Base-by-base conservation (phyloP, 2,888 invertebrate species). In the Reticulitermes lucifugus region DNA sequence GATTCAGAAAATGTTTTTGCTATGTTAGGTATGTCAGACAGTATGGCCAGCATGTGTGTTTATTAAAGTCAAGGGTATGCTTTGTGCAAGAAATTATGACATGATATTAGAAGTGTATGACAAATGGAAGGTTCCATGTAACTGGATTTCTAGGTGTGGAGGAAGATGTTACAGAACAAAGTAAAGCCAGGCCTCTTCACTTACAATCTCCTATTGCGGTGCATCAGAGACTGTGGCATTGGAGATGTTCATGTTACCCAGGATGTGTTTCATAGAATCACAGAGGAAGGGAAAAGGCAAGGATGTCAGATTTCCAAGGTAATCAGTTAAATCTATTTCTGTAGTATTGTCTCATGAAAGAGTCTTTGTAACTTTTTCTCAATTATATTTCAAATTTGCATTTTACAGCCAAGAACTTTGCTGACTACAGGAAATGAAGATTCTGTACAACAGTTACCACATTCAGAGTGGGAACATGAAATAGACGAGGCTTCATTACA, bases 171-270 rank as follows among this genome's bases (percentile, higher is more conserved):
- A 51, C 91, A 92, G 77, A 91, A 93, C 89, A 92, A 91, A 79
- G 92, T 97, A 73, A 92, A 90, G 77, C 97, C 98, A 0, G 94
- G 93, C 89, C 91, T 96, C 85, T 95, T 92, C 88, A 94, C 95
- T 2, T 98, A 96, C 89, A 97, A 98, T 92, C 92, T 97, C 46
- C 92, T 99, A 90, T 90, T 98, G 0, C 93, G 96, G 88, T 94
- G 95, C 89, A 94, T 95, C 0, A 93, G 96, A 87, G 97, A 98
- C 88, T 98, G 98, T 90, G 94, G 94, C 83, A 91, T 98, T 86
- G 97, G 97, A 0, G 93, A 94, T 88, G 90, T 93, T 80, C 91
- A 92, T 80, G 92, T 65, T 22, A 29, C 81, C 43, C 41, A 71
- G 10, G 65, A 83, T 14, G 29, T 35, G 18, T 65, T 85, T n/a